Percentiles rank a stretch among this genome's conserved stretches.
Conservation (phyloP, 2,888 invertebrate species). For the Melanostoma scalare region DNA sequence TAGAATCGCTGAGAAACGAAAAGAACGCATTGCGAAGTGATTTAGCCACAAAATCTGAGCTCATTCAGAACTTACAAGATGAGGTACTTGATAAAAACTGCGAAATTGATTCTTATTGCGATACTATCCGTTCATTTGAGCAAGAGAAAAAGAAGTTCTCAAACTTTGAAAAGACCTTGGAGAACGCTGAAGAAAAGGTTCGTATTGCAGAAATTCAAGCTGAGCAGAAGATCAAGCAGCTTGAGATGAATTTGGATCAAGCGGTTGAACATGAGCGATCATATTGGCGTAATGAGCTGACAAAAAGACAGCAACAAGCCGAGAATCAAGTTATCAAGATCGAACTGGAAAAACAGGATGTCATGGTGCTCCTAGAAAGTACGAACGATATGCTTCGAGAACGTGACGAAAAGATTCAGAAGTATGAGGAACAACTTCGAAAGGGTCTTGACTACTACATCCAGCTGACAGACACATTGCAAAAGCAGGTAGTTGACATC, state of each 20-base stretch:
- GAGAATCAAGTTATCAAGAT: slow-evolving; percentile 83
- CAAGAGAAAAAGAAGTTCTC: slow-evolving; percentile 78
- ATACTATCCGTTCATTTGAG: slow-evolving; percentile 79
- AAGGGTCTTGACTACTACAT: slow-evolving; percentile 81
- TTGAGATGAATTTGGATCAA: slow-evolving; percentile 81
- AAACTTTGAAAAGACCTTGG: slow-evolving; percentile 80
- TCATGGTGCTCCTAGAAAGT: slow-evolving; percentile 80
- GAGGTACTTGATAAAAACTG: slow-evolving; percentile 80
- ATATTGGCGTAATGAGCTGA: slow-evolving; percentile 82
- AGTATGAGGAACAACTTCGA: slow-evolving; percentile 80
- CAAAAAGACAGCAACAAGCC: slow-evolving; percentile 84
- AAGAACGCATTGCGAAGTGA: slow-evolving; percentile 80
- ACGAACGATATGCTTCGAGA: slow-evolving; percentile 81
- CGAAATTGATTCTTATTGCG: slow-evolving; percentile 80
- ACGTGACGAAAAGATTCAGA: slow-evolving; percentile 81
- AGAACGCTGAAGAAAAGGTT: slow-evolving; percentile 80
- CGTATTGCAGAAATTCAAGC: slow-evolving; percentile 80
- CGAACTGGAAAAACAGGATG: slow-evolving; percentile 83
- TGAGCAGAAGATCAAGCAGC: slow-evolving; percentile 82
- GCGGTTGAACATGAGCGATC: slow-evolving; percentile 82
- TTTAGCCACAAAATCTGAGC: slow-evolving; percentile 79
- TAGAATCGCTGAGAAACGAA: slow-evolving; percentile 79
- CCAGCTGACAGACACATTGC: slow-evolving; percentile 79
- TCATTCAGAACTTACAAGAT: slow-evolving; percentile 79
- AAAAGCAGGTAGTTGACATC: slow-evolving; percentile 80